These are phyloP conservation scores for Atta cephalotes DNA, from an alignment of 1,140 invertebrate species.

Conservation along the genomic window DNA sequence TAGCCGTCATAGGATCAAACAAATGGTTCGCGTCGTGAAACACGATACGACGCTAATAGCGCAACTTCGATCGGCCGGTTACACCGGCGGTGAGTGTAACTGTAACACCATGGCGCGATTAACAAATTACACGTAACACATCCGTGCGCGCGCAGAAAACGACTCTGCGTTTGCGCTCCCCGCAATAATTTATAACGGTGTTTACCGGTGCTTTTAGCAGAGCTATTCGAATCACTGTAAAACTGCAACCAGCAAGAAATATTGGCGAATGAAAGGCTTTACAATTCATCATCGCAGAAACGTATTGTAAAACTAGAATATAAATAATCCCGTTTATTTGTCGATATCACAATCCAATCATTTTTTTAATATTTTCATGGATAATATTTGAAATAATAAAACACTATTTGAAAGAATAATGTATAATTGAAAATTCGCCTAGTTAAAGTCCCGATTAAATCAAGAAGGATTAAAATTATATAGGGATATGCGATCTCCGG, in stretches of 20 bases:
- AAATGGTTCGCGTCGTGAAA: conserved; percentile 81
- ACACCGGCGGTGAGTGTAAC: conserved; percentile 58
- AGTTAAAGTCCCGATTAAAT: too few species aligned
- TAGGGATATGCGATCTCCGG: too few species aligned
- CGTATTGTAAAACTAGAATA: not conserved
- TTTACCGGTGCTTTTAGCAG: conserved; percentile 42
- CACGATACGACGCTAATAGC: conserved; percentile 80
- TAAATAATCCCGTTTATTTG: not conserved
- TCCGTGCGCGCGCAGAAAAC: conserved; percentile 10
- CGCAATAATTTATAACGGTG: conserved; percentile 57
- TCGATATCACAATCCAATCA: too few species aligned
- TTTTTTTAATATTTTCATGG: not conserved
- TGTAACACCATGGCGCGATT: conserved; percentile 45
- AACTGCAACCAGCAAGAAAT: conserved; percentile 16
- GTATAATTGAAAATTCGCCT: not conserved
- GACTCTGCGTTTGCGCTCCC: not conserved
- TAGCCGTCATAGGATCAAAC: conserved; percentile 78
- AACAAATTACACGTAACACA: conserved; percentile 67
- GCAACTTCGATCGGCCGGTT: conserved; percentile 58
- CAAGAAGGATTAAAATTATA: too few species aligned
- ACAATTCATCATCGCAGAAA: not conserved
- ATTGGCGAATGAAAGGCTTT: conserved; percentile 1
- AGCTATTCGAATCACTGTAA: conserved; percentile 39
- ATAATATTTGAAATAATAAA: not conserved
- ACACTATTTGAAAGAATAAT: not conserved